phyloP scores from a whole-genome alignment of 1,140 invertebrate species.

The Hirudo medicinalis region DNA sequence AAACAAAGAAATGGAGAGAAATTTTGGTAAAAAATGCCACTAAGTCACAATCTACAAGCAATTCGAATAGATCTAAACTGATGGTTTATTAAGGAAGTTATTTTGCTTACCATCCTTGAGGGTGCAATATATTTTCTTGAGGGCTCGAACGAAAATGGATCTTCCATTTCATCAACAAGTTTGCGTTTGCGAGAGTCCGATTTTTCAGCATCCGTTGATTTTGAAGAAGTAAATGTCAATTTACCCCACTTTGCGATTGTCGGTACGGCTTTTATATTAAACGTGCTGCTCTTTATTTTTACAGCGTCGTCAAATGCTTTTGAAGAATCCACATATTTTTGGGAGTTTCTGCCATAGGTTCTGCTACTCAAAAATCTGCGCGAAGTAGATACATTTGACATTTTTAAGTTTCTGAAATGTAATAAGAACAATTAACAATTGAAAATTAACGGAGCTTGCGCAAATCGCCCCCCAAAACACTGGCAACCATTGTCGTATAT shows the following conservation, averaged over 20 bases:
- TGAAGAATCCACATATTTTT: neutral
- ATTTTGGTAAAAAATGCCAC: too few species aligned
- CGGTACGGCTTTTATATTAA: neutral
- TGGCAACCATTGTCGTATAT: too few species aligned
- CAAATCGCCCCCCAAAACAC: too few species aligned
- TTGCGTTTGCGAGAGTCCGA: neutral
- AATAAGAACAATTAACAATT: too few species aligned
- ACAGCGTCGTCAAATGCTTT: conserved; percentile 7
- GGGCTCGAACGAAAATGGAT: conserved; percentile 4
- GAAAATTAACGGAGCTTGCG: too few species aligned
- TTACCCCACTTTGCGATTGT: conserved; percentile 7
- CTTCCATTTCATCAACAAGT: neutral
- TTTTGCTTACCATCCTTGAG: too few species aligned
- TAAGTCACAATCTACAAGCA: too few species aligned
- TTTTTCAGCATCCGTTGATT: neutral
- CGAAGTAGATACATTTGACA: conserved; percentile 3
- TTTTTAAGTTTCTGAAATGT: neutral
- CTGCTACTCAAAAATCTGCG: neutral
- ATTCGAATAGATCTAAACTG: too few species aligned
- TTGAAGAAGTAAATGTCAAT: conserved; percentile 4
- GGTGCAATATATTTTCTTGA: too few species aligned
- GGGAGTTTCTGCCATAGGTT: neutral
- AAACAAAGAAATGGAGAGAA: too few species aligned
- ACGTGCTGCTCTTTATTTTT: conserved; percentile 1
- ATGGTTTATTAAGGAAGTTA: too few species aligned